A percentile compares a stretch with the other conserved stretches of the same genome.
Conservation (phyloP, 2,888 invertebrate species). For the Athrips mouffetella region DNA sequence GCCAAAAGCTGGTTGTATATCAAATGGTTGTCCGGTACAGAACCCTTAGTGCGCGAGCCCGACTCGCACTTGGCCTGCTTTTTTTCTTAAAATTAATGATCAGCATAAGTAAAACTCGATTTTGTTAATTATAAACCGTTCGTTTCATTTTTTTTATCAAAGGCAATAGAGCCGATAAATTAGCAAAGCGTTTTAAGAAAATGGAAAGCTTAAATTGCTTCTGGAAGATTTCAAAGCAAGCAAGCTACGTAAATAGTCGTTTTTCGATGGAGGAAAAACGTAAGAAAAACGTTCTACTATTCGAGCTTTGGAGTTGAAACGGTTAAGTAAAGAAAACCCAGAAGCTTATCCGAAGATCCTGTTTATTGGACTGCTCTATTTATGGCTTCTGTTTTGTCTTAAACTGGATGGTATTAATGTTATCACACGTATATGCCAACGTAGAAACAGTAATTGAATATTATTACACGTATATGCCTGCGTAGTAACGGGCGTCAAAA, state of each 20-base stretch:
- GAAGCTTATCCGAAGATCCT: slow-evolving; percentile 4
- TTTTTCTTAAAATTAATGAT: too few relatives aligned
- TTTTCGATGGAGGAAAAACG: slow-evolving; percentile 8
- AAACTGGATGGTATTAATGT: neutral
- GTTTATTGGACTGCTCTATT: neutral
- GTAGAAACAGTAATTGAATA: neutral
- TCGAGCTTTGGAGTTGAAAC: slow-evolving; percentile 2
- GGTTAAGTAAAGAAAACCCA: slow-evolving; percentile 2
- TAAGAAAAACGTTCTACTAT: slow-evolving; percentile 6
- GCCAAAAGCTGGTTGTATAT: too few relatives aligned
- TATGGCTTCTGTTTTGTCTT: neutral
- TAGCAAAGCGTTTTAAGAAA: slow-evolving; percentile 5
- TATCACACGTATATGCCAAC: neutral
- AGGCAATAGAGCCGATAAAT: slow-evolving; percentile 6
- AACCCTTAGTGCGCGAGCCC: too few relatives aligned
- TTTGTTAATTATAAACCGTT: too few relatives aligned
- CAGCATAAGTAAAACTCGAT: too few relatives aligned
- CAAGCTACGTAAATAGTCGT: slow-evolving; percentile 9
- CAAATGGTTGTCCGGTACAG: too few relatives aligned
- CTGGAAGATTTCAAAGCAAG: slow-evolving; percentile 7
- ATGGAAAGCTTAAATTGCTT: slow-evolving; percentile 6
- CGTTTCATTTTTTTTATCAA: neutral
- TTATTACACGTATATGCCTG: neutral
- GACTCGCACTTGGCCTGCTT: too few relatives aligned
- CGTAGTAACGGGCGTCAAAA: slow-evolving; percentile 8